These are phyloP conservation scores for Ashinkailepas kermadecensis DNA, from an alignment of 2,888 invertebrate genomes.

Conservation along the genomic window DNA sequence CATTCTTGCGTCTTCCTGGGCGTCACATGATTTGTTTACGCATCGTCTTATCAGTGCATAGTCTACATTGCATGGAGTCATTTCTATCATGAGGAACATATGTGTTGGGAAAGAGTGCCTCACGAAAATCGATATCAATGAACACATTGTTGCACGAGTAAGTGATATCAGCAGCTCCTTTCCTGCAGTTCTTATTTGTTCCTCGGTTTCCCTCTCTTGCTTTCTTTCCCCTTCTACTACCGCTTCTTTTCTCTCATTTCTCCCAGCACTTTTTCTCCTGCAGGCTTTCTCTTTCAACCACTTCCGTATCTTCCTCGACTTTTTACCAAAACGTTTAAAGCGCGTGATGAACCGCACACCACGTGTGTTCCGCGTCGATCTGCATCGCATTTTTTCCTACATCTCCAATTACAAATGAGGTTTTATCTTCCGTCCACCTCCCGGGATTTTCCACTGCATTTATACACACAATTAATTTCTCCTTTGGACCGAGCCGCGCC, in stretches of 20 bases:
- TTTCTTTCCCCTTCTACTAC: not conserved
- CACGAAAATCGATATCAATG: too few relatives aligned
- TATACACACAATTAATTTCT: slow-evolving; percentile 20
- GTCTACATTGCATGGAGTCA: too few relatives aligned
- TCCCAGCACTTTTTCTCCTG: not conserved
- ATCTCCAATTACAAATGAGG: not conserved
- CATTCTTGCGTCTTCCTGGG: too few relatives aligned
- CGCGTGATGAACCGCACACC: not conserved
- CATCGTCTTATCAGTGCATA: too few relatives aligned
- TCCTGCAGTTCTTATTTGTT: not conserved
- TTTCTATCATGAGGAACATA: too few relatives aligned
- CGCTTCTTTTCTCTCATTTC: not conserved
- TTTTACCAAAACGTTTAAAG: not conserved
- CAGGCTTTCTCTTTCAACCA: not conserved
- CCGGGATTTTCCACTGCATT: slow-evolving; percentile 4
- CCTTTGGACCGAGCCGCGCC: not conserved
- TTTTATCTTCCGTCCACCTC: not conserved
- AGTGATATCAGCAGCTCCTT: too few relatives aligned
- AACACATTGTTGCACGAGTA: too few relatives aligned
- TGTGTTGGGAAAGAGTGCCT: too few relatives aligned
- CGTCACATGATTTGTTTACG: too few relatives aligned
- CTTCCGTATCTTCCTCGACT: not conserved
- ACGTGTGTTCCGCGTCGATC: not conserved
- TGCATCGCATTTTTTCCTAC: not conserved
- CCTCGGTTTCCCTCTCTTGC: not conserved